Conservation (phyloP, 2,113 vertebrate species). For the Aythya baeri region DNA sequence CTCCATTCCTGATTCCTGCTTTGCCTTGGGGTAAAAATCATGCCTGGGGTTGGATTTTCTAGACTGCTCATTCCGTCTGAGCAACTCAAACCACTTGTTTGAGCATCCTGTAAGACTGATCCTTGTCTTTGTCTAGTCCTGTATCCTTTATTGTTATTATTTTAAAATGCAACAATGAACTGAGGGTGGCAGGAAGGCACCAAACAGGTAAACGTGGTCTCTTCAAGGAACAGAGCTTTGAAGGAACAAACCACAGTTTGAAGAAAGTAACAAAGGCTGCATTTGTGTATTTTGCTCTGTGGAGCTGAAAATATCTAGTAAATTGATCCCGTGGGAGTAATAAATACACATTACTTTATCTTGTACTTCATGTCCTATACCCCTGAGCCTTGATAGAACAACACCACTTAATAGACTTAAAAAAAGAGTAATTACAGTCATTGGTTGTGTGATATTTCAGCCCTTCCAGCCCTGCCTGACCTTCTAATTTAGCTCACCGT, state of each 20-base stretch:
- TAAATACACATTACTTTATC: constrained; percentile 90
- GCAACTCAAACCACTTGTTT: constrained; percentile 31
- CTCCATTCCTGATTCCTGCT: constrained; percentile 1
- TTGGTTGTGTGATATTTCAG: constrained; percentile 86
- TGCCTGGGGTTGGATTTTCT: constrained; percentile 4
- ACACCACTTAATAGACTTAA: constrained; percentile 90
- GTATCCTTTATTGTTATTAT: not conserved
- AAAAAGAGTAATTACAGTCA: constrained; percentile 91
- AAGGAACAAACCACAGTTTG: constrained; percentile 73
- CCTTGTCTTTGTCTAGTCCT: not conserved
- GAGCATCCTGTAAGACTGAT: not conserved
- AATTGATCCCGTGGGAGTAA: constrained; percentile 90
- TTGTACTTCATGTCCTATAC: constrained; percentile 88
- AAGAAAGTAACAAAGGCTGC: constrained; percentile 80
- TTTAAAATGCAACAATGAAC: constrained; percentile 5
- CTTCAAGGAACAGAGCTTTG: constrained; percentile 38
- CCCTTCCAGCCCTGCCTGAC: constrained; percentile 87
- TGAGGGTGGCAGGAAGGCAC: not conserved
- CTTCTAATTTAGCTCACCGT: constrained; percentile 86
- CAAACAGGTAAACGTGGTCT: not conserved
- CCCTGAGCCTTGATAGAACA: constrained; percentile 86
- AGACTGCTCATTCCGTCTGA: constrained; percentile 31
- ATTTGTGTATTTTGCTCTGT: constrained; percentile 84
- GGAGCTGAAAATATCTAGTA: constrained; percentile 86
- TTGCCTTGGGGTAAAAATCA: constrained; percentile 40